Evolutionary conservation across 2,888 invertebrate species (phyloP).

Genomic region (Nematopogon swammerdamellus): DNA sequence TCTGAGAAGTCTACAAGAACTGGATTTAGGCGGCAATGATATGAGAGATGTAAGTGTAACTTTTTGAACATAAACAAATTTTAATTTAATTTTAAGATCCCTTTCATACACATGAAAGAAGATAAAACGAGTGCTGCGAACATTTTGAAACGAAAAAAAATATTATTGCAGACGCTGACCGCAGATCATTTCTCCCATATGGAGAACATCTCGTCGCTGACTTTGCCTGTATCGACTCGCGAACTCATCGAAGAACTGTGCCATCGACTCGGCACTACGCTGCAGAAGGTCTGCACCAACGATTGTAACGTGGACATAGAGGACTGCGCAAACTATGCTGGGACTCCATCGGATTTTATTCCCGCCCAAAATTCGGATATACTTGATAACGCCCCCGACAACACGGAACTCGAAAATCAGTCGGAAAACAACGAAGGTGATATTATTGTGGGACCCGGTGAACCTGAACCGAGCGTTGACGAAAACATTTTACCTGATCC

Average conservation of each 20-base stretch:
- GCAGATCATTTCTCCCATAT: conserved; percentile 32
- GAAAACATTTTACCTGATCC: neutral
- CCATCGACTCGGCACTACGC: conserved; percentile 21
- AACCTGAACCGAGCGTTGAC: neutral
- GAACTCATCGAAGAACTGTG: conserved; percentile 31
- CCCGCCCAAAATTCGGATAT: neutral
- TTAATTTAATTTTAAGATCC: conserved; percentile 4
- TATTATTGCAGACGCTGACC: conserved; percentile 34
- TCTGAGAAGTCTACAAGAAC: conserved; percentile 31
- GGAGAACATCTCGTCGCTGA: conserved; percentile 28
- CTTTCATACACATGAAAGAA: too few species aligned
- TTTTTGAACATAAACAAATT: neutral
- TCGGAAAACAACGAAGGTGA: conserved; percentile 20
- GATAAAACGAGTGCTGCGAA: too few species aligned
- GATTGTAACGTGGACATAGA: conserved; percentile 5
- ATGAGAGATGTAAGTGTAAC: conserved; percentile 32
- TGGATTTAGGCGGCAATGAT: conserved; percentile 47
- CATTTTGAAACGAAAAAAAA: too few species aligned
- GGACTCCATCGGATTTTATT: neutral
- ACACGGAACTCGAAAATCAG: conserved; percentile 20
- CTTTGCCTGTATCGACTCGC: conserved; percentile 24
- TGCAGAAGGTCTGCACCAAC: conserved; percentile 29
- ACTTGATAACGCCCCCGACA: neutral
- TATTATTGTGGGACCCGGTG: conserved; percentile 8
- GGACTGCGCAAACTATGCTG: neutral